Conservation (phyloP, 2,113 vertebrate species). For the mouse (Mus musculus) region GRCm39 chr12:106207501-106208000, state of each 20-base stretch:
- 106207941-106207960: not conserved
- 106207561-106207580: not conserved
- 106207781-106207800: constrained; percentile 81
- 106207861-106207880: constrained; percentile 87
- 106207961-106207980: not conserved
- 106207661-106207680: not conserved
- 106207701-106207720: constrained; percentile 32
- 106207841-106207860: constrained; percentile 82
- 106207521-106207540: not conserved
- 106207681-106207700: not conserved
- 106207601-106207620: accelerated
- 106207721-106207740: not conserved
- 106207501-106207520: not conserved
- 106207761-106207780: constrained; percentile 73
- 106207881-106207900: constrained; percentile 81
- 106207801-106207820: constrained; percentile 57
- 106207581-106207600: not conserved
- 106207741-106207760: not conserved
- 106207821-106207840: constrained; percentile 73
- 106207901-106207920: not conserved
- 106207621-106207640: not conserved
- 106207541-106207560: too few relatives aligned
- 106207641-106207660: not conserved
- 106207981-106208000: not conserved
- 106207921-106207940: too few relatives aligned